phyloP scores from a whole-genome alignment of 2,888 invertebrate genomes.

The Malthinus seriepunctatus region DNA sequence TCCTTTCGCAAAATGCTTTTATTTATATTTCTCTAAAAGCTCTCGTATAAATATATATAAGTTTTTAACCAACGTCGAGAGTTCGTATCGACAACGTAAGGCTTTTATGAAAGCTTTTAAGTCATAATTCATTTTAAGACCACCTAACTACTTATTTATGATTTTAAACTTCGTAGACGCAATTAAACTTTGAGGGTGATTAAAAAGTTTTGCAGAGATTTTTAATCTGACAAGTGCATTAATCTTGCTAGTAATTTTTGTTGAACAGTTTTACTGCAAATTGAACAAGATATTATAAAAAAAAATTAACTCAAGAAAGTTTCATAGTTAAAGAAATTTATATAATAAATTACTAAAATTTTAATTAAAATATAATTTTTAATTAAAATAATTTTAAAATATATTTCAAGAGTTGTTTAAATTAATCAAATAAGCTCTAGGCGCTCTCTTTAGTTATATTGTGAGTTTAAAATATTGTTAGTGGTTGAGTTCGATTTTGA shows the following conservation, averaged over 20 bases:
- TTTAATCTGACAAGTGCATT: conserved; percentile 37
- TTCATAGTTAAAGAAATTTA: conserved; percentile 6
- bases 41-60: conserved; percentile 10
- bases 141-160: conserved; percentile 36
- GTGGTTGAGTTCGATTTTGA: too few relatives aligned
- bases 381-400: too few relatives aligned
- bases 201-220: conserved; percentile 38
- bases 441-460: too few relatives aligned
- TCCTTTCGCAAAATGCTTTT: conserved; percentile 3
- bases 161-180: conserved; percentile 40
- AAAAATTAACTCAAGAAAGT: conserved; percentile 5
- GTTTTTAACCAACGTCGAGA: conserved; percentile 10
- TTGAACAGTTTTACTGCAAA: conserved; percentile 10
- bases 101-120: conserved; percentile 23
- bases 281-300: conserved; percentile 5
- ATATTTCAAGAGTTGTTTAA: too few relatives aligned
- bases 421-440: too few relatives aligned
- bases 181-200: conserved; percentile 45
- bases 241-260: conserved; percentile 15
- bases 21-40: conserved; percentile 8
- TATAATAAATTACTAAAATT: not conserved
- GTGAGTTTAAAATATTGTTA: too few relatives aligned
- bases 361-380: too few relatives aligned
- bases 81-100: conserved; percentile 12
- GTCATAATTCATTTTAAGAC: conserved; percentile 26